phyloP scores from a whole-genome alignment of 2,113 vertebrate species.

The Platysteira castanea region DNA sequence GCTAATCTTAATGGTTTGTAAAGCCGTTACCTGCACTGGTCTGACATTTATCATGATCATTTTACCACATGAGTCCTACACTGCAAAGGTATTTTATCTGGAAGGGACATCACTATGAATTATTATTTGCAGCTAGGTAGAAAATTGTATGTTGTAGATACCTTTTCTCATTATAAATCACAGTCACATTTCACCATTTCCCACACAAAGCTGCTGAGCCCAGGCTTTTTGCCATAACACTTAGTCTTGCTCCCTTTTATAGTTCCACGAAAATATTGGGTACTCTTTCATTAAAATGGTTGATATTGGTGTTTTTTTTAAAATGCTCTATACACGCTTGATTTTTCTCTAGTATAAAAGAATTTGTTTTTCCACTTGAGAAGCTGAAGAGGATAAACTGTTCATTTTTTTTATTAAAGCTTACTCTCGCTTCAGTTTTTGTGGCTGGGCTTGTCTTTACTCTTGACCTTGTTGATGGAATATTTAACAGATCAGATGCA shows the following conservation, averaged over 20 bases:
- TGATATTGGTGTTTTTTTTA: conserved; percentile 48
- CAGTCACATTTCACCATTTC: conserved; percentile 90
- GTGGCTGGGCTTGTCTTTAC: conserved; percentile 58
- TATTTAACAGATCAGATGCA: conserved; percentile 65
- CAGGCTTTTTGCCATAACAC: conserved; percentile 73
- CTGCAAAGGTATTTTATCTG: conserved; percentile 93
- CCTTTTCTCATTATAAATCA: conserved; percentile 97
- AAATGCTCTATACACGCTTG: conserved; percentile 13
- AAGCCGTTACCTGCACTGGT: conserved; percentile 96
- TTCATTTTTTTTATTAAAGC: conserved; percentile 53
- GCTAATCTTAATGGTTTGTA: conserved; percentile 96
- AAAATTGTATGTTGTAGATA: conserved; percentile 99
- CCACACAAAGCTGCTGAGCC: conserved; percentile 93
- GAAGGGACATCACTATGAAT: conserved; percentile 97
- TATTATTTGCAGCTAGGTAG: conserved; percentile 98
- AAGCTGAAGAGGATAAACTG: conserved; percentile 60
- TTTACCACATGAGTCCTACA: conserved; percentile 85
- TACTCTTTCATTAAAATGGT: conserved; percentile 72
- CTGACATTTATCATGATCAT: conserved; percentile 96
- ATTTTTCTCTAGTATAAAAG: conserved; percentile 35
- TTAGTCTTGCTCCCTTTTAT: conserved; percentile 60
- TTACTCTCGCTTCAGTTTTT: conserved; percentile 43
- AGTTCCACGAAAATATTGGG: conserved; percentile 73
- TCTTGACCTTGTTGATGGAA: conserved; percentile 70
- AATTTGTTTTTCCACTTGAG: conserved; percentile 45